Evolutionary conservation across 2,113 vertebrate species (phyloP).

Genomic region (Planiliza haematocheilus): DNA sequence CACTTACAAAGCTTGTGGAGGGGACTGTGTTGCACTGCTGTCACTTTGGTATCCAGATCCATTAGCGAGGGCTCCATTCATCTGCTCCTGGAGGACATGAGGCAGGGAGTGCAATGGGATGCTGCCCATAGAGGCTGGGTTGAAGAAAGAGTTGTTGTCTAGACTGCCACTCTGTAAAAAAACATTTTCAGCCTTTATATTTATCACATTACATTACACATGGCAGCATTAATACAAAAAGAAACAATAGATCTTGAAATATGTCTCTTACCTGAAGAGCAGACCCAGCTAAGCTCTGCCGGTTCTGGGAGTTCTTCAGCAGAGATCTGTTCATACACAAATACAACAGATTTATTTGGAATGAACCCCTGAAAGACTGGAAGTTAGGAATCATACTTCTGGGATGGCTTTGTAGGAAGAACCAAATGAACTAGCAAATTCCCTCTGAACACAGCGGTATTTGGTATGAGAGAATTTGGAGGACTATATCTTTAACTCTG

Average conservation of each 20-base stretch:
- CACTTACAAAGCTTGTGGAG: constrained; percentile 92
- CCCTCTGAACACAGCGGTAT: too few species aligned
- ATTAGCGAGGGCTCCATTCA: constrained; percentile 92
- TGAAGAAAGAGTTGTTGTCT: constrained; percentile 91
- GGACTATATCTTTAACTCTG: too few species aligned
- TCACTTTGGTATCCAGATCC: constrained; percentile 95
- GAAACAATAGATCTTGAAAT: background rate
- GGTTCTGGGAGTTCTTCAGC: constrained; percentile 94
- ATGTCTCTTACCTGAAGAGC: constrained; percentile 89
- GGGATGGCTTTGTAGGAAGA: background rate
- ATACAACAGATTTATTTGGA: constrained; percentile 5
- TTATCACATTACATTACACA: background rate
- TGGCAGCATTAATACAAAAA: background rate
- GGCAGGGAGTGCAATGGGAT: constrained; percentile 91
- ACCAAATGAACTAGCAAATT: too few species aligned
- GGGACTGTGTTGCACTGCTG: constrained; percentile 95
- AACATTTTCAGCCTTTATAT: background rate
- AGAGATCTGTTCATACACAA: constrained; percentile 86
- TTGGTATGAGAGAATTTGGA: too few species aligned
- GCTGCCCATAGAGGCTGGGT: constrained; percentile 91
- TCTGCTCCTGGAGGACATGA: constrained; percentile 91
- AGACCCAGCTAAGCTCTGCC: constrained; percentile 90
- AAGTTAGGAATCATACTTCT: background rate
- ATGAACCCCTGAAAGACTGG: background rate
- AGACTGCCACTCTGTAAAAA: constrained; percentile 86